phyloP scores from a whole-genome alignment of 2,888 invertebrate species.

The Callyntrura guangdongensis region DNA sequence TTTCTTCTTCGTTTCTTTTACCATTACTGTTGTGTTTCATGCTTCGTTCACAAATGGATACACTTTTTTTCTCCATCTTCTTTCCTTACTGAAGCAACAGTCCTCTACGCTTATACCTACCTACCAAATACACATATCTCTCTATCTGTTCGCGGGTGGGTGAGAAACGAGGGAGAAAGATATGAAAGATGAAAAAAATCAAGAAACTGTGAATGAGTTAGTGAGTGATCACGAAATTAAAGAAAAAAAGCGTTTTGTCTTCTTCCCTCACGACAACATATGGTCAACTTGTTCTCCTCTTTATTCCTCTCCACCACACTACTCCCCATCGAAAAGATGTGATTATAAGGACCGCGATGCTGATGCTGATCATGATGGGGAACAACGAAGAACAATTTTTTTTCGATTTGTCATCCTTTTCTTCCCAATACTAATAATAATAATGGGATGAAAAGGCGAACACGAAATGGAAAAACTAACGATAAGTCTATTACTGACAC shows the following conservation, averaged over 20 bases:
- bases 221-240: slow-evolving; percentile 85
- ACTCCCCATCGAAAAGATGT: slow-evolving; percentile 17
- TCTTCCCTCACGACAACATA: slow-evolving; percentile 84
- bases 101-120: neutral
- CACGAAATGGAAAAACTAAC: too few relatives aligned
- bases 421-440: slow-evolving; percentile 80
- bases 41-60: slow-evolving; percentile 63
- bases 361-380: slow-evolving; percentile 54
- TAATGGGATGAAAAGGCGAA: neutral
- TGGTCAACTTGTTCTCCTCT: slow-evolving; percentile 84
- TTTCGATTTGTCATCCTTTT: slow-evolving; percentile 85
- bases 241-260: slow-evolving; percentile 79
- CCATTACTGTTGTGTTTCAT: slow-evolving; percentile 9
- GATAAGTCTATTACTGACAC: too few relatives aligned
- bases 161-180: slow-evolving; percentile 72
- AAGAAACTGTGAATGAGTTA: slow-evolving; percentile 58
- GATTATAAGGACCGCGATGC: slow-evolving; percentile 24
- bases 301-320: slow-evolving; percentile 1
- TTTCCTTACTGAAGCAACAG: neutral
- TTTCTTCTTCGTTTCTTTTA: neutral
- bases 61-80: slow-evolving; percentile 39
- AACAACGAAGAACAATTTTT: slow-evolving; percentile 84
- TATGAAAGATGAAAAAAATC: slow-evolving; percentile 60
- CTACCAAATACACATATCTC: neutral
- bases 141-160: slow-evolving; percentile 55